A percentile compares a stretch with the other conserved stretches of the same genome.
These are phyloP conservation scores for Eurystomus glaucurus DNA, from an alignment of 2,797 vertebrate genomes.

Conservation along the genomic window DNA sequence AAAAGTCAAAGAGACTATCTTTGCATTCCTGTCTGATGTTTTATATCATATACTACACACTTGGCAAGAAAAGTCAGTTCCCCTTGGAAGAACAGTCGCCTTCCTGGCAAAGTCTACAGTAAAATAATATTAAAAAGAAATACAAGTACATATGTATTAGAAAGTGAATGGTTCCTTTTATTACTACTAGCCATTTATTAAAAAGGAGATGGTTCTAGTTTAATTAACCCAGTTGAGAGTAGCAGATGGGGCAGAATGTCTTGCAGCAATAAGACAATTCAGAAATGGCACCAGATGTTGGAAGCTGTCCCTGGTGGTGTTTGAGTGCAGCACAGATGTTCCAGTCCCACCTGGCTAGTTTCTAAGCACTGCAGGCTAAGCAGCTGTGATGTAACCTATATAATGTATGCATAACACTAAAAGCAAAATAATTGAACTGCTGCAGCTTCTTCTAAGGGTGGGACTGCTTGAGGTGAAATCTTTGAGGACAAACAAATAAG, in stretches of 20 bases:
- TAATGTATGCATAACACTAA: conserved; percentile 82
- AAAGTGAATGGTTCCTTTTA: conserved; percentile 82
- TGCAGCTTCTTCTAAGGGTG: conserved; percentile 70
- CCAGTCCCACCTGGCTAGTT: conserved; percentile 87
- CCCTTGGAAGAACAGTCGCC: conserved; percentile 13
- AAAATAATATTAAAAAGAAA: conserved; percentile 80
- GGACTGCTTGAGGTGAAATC: conserved; percentile 79
- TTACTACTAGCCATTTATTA: conserved; percentile 85
- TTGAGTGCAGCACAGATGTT: conserved; percentile 95
- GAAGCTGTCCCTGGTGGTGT: conserved; percentile 91
- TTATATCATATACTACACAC: fast-evolving
- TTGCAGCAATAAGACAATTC: conserved; percentile 90
- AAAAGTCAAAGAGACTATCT: not conserved
- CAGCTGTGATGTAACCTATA: conserved; percentile 87
- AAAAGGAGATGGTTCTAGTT: conserved; percentile 83
- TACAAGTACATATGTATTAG: conserved; percentile 73
- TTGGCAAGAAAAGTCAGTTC: conserved; percentile 25
- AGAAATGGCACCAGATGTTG: conserved; percentile 89
- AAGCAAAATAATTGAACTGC: conserved; percentile 83
- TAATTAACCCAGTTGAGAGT: conserved; percentile 91
- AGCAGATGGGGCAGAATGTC: conserved; percentile 92
- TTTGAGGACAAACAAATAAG: conserved; percentile 80
- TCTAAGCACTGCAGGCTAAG: conserved; percentile 86
- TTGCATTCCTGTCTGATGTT: not conserved
- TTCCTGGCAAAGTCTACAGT: conserved; percentile 66